Conservation (phyloP, 2,888 invertebrate species). For the Actias luna region DNA sequence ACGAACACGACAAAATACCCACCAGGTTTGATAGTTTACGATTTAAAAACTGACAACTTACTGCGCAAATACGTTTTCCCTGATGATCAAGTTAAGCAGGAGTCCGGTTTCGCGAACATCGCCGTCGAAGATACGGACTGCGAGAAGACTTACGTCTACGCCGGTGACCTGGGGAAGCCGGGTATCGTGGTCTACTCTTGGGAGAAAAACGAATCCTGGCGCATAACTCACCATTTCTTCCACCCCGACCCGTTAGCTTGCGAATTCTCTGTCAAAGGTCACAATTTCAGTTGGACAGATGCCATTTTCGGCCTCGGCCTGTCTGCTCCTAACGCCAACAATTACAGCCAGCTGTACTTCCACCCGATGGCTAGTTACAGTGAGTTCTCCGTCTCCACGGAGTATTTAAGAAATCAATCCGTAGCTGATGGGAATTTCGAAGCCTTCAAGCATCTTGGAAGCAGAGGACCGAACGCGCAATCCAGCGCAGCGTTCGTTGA, state of each 20-base stretch:
- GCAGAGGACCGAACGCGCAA: slow-evolving; percentile 87
- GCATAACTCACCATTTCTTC: slow-evolving; percentile 86
- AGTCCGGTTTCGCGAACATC: slow-evolving; percentile 88
- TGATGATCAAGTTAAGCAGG: slow-evolving; percentile 83
- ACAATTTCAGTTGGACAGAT: slow-evolving; percentile 88
- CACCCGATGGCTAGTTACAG: slow-evolving; percentile 89
- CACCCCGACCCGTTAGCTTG: slow-evolving; percentile 87
- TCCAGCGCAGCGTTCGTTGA: slow-evolving; percentile 88
- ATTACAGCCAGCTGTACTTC: slow-evolving; percentile 88
- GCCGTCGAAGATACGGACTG: slow-evolving; percentile 89
- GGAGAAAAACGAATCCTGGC: slow-evolving; percentile 87
- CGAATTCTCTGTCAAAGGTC: slow-evolving; percentile 86
- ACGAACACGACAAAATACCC: slow-evolving; percentile 75
- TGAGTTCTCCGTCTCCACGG: slow-evolving; percentile 89
- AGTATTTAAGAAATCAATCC: slow-evolving; percentile 83
- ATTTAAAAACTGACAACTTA: slow-evolving; percentile 86
- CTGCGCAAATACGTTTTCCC: slow-evolving; percentile 86
- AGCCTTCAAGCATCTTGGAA: slow-evolving; percentile 85
- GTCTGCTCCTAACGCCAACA: slow-evolving; percentile 83
- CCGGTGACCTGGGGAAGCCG: slow-evolving; percentile 86
- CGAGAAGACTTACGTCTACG: slow-evolving; percentile 86
- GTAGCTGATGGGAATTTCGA: slow-evolving; percentile 81
- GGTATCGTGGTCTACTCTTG: slow-evolving; percentile 89
- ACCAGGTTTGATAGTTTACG: slow-evolving; percentile 86
- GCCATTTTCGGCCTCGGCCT: slow-evolving; percentile 89